phyloP scores from a whole-genome alignment of 2,113 vertebrate genomes.

The Mesoclemmys tuberculata region DNA sequence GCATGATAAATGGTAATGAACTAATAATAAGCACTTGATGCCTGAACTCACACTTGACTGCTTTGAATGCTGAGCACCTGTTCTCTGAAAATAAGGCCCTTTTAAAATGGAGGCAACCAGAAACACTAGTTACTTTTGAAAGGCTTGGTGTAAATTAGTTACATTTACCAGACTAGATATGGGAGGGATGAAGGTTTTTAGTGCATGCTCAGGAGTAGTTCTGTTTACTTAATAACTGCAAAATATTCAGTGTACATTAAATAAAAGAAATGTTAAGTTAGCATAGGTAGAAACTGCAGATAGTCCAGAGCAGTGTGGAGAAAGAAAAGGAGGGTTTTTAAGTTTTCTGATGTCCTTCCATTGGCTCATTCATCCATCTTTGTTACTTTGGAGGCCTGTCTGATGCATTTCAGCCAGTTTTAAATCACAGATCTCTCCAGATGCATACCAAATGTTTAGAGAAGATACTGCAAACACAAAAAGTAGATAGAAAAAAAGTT shows the following conservation, averaged over 20 bases:
- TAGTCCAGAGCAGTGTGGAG: neutral
- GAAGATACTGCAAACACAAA: constrained; percentile 45
- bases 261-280: constrained; percentile 45
- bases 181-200: neutral
- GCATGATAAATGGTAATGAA: neutral
- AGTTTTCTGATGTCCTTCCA: constrained; percentile 60
- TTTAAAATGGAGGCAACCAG: neutral
- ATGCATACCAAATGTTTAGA: constrained; percentile 79
- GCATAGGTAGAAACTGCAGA: constrained; percentile 33
- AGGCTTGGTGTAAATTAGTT: neutral
- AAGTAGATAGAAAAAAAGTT: constrained; percentile 54
- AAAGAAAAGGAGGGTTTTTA: constrained; percentile 23
- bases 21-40: neutral
- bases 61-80: neutral
- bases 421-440: constrained; percentile 76
- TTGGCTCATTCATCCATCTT: constrained; percentile 57
- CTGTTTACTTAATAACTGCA: constrained; percentile 29
- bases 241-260: constrained; percentile 35
- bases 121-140: neutral
- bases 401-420: constrained; percentile 73
- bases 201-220: constrained; percentile 19
- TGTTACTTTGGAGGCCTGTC: constrained; percentile 73
- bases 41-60: neutral
- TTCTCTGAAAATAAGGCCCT: neutral
- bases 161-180: neutral